Percentiles rank a stretch among this genome's conserved stretches.
These are phyloP conservation scores for Noctua pronuba DNA, from an alignment of 2,888 invertebrate species.

Conservation along the genomic window DNA sequence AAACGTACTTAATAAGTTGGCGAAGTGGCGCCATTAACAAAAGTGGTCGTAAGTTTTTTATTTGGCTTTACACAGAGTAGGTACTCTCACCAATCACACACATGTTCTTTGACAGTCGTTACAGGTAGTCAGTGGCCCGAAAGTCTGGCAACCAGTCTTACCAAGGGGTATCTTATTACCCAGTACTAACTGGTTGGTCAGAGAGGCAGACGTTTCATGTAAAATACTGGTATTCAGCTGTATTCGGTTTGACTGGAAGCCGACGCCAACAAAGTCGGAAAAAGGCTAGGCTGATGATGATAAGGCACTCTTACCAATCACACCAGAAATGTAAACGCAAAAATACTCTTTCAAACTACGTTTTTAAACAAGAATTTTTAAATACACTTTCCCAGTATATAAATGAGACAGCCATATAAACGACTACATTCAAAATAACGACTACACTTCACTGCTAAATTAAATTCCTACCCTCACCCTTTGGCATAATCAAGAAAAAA, in stretches of 20 bases:
- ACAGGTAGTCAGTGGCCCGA: no score
- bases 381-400: neutral
- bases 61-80: neutral
- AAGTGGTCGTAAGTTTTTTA: neutral
- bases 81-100: neutral
- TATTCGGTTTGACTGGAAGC: no score
- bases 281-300: no score
- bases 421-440: conserved; percentile 30
- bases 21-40: neutral
- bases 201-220: no score
- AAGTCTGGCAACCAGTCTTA: no score
- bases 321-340: neutral
- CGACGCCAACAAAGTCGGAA: no score
- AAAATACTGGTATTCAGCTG: no score
- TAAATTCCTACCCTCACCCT: conserved; percentile 52
- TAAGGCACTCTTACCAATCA: no score
- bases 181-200: no score
- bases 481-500: conserved; percentile 40
- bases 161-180: no score
- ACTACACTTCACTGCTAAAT: conserved; percentile 22
- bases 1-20: no score
- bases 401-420: conserved; percentile 12
- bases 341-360: neutral
- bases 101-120: no score
- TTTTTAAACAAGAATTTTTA: neutral